phyloP scores from a whole-genome alignment of 1,140 invertebrate genomes.

The Drosophila hydei region DNA sequence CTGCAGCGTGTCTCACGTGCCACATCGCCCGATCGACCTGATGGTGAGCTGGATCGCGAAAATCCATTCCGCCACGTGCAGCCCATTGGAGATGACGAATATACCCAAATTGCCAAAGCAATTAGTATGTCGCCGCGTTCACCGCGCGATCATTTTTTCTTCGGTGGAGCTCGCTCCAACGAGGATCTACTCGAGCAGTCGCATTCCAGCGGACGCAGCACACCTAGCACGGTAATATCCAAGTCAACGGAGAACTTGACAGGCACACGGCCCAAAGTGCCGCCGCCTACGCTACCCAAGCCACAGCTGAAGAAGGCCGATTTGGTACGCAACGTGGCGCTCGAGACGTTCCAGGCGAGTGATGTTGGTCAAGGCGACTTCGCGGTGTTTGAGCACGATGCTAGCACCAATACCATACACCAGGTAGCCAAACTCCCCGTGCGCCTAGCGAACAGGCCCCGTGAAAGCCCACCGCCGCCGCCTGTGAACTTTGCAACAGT shows the following conservation, averaged over 20 bases:
- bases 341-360: conserved; percentile 74
- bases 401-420: conserved; percentile 77
- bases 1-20: conserved; percentile 65
- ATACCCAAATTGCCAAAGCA: conserved; percentile 73
- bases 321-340: conserved; percentile 71
- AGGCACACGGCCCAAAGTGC: conserved; percentile 64
- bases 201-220: conserved; percentile 67
- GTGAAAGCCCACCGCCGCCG: conserved; percentile 78
- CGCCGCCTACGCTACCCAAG: conserved; percentile 76
- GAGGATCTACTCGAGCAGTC: conserved; percentile 77
- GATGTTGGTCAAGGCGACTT: conserved; percentile 82
- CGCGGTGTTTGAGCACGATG: conserved; percentile 80
- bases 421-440: conserved; percentile 65
- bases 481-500: conserved; percentile 75
- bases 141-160: conserved; percentile 75
- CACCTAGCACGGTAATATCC: conserved; percentile 64
- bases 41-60: conserved; percentile 72
- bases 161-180: conserved; percentile 66
- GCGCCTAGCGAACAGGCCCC: conserved; percentile 48
- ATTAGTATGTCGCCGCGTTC: conserved; percentile 70
- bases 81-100: conserved; percentile 57
- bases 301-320: conserved; percentile 80
- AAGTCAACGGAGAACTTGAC: conserved; percentile 76
- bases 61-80: conserved; percentile 75
- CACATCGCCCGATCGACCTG: conserved; percentile 57